These are phyloP conservation scores for Galeopterus variegatus DNA, from an alignment of 2,113 vertebrate genomes.

Conservation along the genomic window DNA sequence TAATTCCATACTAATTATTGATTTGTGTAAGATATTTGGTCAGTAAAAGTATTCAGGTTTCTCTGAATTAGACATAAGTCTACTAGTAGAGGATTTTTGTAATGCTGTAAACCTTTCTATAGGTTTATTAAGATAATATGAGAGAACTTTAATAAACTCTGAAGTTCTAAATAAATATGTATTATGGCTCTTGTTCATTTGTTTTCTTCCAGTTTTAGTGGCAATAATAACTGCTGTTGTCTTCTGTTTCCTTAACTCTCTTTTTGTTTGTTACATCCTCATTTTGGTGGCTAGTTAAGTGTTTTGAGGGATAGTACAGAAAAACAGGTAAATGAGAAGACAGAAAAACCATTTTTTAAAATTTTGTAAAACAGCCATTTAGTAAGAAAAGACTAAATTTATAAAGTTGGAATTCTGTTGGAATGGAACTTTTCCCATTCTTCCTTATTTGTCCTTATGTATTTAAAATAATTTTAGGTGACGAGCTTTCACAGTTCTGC, in stretches of 20 bases:
- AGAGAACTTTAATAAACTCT: neutral
- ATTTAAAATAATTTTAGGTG: constrained; percentile 54
- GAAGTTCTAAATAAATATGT: neutral
- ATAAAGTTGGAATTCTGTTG: constrained; percentile 31
- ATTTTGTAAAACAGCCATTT: constrained; percentile 53
- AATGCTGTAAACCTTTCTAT: neutral
- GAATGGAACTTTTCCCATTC: neutral
- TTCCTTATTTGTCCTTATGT: neutral
- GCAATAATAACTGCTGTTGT: neutral
- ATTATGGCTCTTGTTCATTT: neutral
- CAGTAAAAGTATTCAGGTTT: constrained; percentile 32
- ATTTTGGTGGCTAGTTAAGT: constrained; percentile 41
- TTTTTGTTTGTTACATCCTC: neutral
- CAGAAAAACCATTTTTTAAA: neutral
- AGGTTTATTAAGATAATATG: neutral
- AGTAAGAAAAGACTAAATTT: neutral
- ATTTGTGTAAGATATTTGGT: neutral
- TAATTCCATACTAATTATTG: constrained; percentile 21
- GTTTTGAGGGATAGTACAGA: neutral
- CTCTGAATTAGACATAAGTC: constrained; percentile 45
- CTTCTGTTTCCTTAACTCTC: neutral
- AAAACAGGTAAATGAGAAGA: neutral
- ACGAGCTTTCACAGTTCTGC: neutral
- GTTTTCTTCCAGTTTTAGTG: neutral
- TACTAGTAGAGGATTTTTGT: constrained; percentile 36